Percentiles rank a stretch among this genome's conserved stretches.
phyloP scores from a whole-genome alignment of 2,113 vertebrate species.

The Atrichornis clamosus region DNA sequence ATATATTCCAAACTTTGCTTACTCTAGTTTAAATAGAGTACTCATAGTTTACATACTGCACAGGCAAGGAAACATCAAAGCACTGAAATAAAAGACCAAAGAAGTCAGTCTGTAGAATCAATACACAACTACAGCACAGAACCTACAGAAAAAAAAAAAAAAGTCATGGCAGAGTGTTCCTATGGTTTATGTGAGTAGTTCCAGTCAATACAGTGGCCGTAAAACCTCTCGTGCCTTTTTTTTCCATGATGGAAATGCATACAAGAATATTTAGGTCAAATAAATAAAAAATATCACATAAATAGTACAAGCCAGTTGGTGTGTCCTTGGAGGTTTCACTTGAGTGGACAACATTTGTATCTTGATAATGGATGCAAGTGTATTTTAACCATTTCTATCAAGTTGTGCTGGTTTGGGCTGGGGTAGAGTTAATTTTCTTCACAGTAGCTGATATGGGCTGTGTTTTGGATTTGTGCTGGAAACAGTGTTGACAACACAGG shows the following conservation, averaged over 20 bases:
- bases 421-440: background rate
- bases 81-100: background rate
- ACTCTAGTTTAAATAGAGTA: too few relatives aligned
- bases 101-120: background rate
- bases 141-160: background rate
- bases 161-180: background rate
- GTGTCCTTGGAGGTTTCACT: background rate
- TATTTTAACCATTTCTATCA: background rate
- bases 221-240: background rate
- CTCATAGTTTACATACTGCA: background rate
- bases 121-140: background rate
- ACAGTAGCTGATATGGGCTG: background rate
- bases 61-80: background rate
- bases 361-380: background rate
- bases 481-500: background rate
- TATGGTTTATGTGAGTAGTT: background rate
- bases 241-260: background rate
- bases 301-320: background rate
- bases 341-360: background rate
- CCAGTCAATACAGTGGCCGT: background rate
- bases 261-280: slow-evolving; percentile 37
- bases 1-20: background rate
- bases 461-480: background rate
- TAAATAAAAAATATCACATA: slow-evolving; percentile 23
- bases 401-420: background rate